A percentile compares a stretch with the other conserved stretches of the same genome.
Conservation (phyloP, 1,140 invertebrate genomes). For the Zaprionus africanus region DNA sequence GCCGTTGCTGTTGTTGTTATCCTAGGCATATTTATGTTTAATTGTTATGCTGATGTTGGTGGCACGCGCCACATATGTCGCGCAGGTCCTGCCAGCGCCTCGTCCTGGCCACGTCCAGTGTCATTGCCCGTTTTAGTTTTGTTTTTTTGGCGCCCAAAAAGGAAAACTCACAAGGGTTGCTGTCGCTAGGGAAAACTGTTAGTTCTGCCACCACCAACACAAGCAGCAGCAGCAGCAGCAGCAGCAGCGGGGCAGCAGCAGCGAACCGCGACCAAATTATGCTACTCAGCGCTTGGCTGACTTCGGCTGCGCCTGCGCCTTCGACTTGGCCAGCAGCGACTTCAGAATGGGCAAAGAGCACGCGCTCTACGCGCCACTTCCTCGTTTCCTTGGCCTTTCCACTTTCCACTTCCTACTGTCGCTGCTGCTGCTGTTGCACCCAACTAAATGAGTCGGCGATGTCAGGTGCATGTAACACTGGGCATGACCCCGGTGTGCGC, state of each 20-base stretch:
- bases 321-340: constrained; percentile 15
- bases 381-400: constrained; percentile 53
- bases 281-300: constrained; percentile 70
- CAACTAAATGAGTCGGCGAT: constrained; percentile 71
- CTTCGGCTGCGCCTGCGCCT: constrained; percentile 32
- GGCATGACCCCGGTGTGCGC: constrained; percentile 53
- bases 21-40: constrained; percentile 76
- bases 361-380: constrained; percentile 52
- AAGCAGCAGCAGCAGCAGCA: constrained; percentile 27
- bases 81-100: constrained; percentile 40
- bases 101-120: constrained; percentile 29
- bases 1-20: constrained; percentile 38
- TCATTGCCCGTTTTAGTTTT: constrained; percentile 54
- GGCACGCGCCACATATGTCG: constrained; percentile 78
- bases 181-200: constrained; percentile 75
- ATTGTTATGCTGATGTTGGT: constrained; percentile 77
- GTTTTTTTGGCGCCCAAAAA: constrained; percentile 77
- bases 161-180: constrained; percentile 74
- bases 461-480: constrained; percentile 67
- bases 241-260: constrained; percentile 36
- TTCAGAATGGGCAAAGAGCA: constrained; percentile 61
- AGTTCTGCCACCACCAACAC: constrained; percentile 53
- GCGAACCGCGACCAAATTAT: constrained; percentile 79
- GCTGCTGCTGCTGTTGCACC: constrained; percentile 38
- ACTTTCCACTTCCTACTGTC: constrained; percentile 50